Evolutionary conservation across 2,888 invertebrate genomes (phyloP).

Genomic region (Drosophila prostipennis): DNA sequence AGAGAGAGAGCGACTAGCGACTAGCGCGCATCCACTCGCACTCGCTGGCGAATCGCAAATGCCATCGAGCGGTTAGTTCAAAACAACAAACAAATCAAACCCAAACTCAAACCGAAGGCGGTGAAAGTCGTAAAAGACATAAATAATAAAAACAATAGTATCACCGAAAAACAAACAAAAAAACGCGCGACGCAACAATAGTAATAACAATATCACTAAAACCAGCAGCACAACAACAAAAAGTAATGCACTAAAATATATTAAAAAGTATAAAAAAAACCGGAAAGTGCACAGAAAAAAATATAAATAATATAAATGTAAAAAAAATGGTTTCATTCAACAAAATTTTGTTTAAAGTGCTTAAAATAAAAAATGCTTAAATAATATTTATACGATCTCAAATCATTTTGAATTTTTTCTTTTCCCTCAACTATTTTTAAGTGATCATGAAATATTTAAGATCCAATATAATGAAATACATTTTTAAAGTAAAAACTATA

Average conservation of each 20-base stretch:
- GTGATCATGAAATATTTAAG: too few relatives aligned
- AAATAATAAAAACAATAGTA: slow-evolving; percentile 12
- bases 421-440: too few relatives aligned
- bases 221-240: slow-evolving; percentile 36
- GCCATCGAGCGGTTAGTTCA: slow-evolving; percentile 19
- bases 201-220: slow-evolving; percentile 6
- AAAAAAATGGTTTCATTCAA: too few relatives aligned
- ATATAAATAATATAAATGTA: too few relatives aligned
- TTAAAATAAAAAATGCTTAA: too few relatives aligned
- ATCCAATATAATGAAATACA: too few relatives aligned
- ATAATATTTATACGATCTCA: too few relatives aligned
- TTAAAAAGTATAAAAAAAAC: slow-evolving; percentile 16
- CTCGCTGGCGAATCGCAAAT: slow-evolving; percentile 12
- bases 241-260: slow-evolving; percentile 41
- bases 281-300: slow-evolving; percentile 1
- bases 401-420: too few relatives aligned
- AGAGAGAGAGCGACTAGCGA: slow-evolving; percentile 10
- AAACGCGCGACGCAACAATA: slow-evolving; percentile 2
- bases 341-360: too few relatives aligned
- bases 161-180: background rate
- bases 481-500: background rate
- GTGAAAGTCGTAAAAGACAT: slow-evolving; percentile 38
- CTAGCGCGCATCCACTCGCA: slow-evolving; percentile 11
- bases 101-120: background rate
- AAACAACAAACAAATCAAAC: slow-evolving; percentile 13